Evolutionary conservation across 2,888 invertebrate species (phyloP), one percentile per base, ranked within the genome.

Genomic region (Dendrolimus pini): DNA sequence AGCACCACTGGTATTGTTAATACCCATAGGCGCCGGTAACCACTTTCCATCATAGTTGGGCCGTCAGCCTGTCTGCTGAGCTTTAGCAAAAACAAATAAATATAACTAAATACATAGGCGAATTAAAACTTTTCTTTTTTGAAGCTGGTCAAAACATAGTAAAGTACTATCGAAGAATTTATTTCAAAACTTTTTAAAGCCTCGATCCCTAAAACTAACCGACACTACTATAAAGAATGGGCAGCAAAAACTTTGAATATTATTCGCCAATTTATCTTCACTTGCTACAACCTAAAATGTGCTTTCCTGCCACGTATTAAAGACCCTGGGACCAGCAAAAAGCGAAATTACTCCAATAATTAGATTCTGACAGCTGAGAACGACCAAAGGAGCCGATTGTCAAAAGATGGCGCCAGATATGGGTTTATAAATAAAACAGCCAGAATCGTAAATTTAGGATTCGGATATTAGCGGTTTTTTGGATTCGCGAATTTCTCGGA

Each of bases 311-410:
- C 47, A 2, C 12, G 47, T 10, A 8, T 10, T 47, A 47, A 47
- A 47, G 47, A 6, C 12, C 9, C 3, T 2, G 47, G 47, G 47
- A 47, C 9, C 47, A 12, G 47, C 12, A 47, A 47, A 47, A 47
- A 47, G 12, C 12, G 47, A 47, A 10, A 12, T 12, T 47, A 47
- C 47, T 47, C 47, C 47, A 47, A 47, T 89, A 89, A 89, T 89
- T 88, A 87, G 85, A 89, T 89, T 89, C 87, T 83, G 87, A 86
- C 88, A 87, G 85, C 78, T 85, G 77, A 83, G 80, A 79, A 80
- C 80, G 78, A 75, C 77, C 85, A 89, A 89, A 89, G 86, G 80
- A 69, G 76, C 87, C 89, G 89, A 82, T 84, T 87, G 88, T 88
- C 88, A 86, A 86, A 84, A 81, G 75, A 71, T 83, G 89, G 88